Percentiles rank a stretch among this genome's conserved stretches.
Evolutionary conservation across 2,113 vertebrate species (phyloP).

Genomic region (Synchiropus splendidus): DNA sequence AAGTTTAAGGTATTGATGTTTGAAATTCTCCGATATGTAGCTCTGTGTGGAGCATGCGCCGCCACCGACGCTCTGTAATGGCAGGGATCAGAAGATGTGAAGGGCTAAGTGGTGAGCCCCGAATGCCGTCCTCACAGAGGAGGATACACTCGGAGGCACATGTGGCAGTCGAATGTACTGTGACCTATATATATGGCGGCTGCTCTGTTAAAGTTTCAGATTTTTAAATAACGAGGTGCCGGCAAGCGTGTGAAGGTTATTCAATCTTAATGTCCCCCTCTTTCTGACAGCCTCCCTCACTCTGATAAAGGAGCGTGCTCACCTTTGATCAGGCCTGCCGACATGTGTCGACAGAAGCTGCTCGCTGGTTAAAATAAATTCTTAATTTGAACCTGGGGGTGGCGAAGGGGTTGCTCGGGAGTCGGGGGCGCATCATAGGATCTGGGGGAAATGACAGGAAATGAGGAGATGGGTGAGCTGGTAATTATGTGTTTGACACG

Average conservation of each 20-base stretch:
- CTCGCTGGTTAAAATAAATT: conserved; percentile 72
- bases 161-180: conserved; percentile 51
- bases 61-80: conserved; percentile 44
- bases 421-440: conserved; percentile 40
- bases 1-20: too few species aligned
- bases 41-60: too few species aligned
- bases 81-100: conserved; percentile 52
- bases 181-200: conserved; percentile 59
- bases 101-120: conserved; percentile 41
- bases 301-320: conserved; percentile 63
- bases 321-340: conserved; percentile 70
- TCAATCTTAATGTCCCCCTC: conserved; percentile 73
- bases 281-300: conserved; percentile 65
- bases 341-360: conserved; percentile 69
- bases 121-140: conserved; percentile 51
- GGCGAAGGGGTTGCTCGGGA: conserved; percentile 29
- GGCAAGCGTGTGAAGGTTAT: conserved; percentile 69
- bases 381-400: conserved; percentile 67
- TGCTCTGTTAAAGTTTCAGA: conserved; percentile 57
- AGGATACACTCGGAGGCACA: conserved; percentile 52
- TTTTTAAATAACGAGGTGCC: conserved; percentile 70
- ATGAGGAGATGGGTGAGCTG: conserved; percentile 39
- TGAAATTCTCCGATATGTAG: too few species aligned
- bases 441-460: conserved; percentile 45
- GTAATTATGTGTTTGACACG: conserved; percentile 57